phyloP scores from a whole-genome alignment of 2,888 invertebrate genomes.

The Caenorhabditis sp. region DNA sequence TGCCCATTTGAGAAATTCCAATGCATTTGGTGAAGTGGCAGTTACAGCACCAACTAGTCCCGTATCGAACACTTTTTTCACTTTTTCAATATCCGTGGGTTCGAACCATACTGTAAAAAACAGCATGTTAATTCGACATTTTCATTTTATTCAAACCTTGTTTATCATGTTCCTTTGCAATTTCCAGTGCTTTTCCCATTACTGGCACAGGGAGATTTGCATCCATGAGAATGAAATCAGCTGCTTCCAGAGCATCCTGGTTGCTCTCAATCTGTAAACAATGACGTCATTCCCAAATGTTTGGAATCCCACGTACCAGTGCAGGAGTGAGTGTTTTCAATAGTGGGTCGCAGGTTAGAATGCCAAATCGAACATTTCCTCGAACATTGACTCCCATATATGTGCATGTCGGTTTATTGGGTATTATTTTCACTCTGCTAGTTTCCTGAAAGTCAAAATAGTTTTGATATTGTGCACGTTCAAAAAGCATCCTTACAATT shows the following conservation, averaged over 20 bases:
- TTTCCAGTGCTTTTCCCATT: constrained; percentile 84
- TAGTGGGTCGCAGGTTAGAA: constrained; percentile 70
- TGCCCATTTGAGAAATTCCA: constrained; percentile 69
- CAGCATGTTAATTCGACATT: not conserved
- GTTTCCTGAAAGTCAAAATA: constrained; percentile 61
- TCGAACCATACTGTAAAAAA: constrained; percentile 84
- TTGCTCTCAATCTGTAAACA: constrained; percentile 86
- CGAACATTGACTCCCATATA: constrained; percentile 73
- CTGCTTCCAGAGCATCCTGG: constrained; percentile 86
- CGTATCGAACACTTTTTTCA: constrained; percentile 82
- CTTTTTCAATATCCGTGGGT: constrained; percentile 84
- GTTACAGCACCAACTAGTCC: constrained; percentile 54
- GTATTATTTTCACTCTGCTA: constrained; percentile 40
- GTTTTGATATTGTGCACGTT: not conserved
- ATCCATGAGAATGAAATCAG: constrained; percentile 91
- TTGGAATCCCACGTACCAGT: constrained; percentile 53
- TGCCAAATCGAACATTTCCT: constrained; percentile 75
- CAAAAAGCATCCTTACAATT: constrained; percentile 47
- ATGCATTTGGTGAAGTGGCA: constrained; percentile 73
- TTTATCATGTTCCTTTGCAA: constrained; percentile 66
- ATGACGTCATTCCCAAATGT: not conserved
- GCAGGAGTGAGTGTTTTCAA: constrained; percentile 68
- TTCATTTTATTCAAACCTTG: constrained; percentile 35
- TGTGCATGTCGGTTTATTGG: constrained; percentile 69
- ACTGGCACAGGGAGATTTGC: constrained; percentile 89